Evolutionary conservation across 2,113 vertebrate genomes (phyloP), one percentile per base, ranked within the genome.

Genomic region (Urocynchramus pylzowi): DNA sequence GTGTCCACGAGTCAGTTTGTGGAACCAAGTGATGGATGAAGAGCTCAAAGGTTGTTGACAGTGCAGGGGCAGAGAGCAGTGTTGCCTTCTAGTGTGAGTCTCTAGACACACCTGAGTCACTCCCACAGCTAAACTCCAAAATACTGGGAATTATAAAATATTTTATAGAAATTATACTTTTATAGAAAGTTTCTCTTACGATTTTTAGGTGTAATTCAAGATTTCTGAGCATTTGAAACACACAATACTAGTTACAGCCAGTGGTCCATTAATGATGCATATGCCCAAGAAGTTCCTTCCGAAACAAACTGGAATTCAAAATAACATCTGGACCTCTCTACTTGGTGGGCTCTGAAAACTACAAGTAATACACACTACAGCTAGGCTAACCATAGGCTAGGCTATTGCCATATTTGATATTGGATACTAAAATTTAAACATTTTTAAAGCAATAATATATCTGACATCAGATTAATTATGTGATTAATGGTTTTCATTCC

Each of bases 1-100:
- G 37, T 11, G 10, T 33, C 27, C 41, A 44, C 0, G 0, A 63
- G 57, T 15, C 41, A 35, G 16, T 35, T 24, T 77, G 60, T 39
- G 47, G 42, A 87, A 82, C 19, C 24, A n/a, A 49, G 50, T 1
- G 16, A 50, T 33, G 16, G 28, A 41, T 37, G 30, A 69, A 35
- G 68, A 85, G 24, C 50, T 65, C 45, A 41, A 27, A 28, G n/a
- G 11, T 2, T 67, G 30, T 27, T 44, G 54, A n/a, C 1, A 3
- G 49, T 12, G 21, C 35, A n/a, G 30, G 13, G 42, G 10, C 1
- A 1, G 37, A 65, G 7, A 33, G 37, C 35, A 30, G 11, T 18
- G n/a, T 3, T 53, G 31, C 21, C 39, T n/a, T 64, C 57, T 23
- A 39, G 13, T 53, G 21, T 44, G 61, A 57, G 19, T 41, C 39